These are phyloP conservation scores for Chloroceryle aenea DNA, from an alignment of 2,113 vertebrate species.

Conservation along the genomic window DNA sequence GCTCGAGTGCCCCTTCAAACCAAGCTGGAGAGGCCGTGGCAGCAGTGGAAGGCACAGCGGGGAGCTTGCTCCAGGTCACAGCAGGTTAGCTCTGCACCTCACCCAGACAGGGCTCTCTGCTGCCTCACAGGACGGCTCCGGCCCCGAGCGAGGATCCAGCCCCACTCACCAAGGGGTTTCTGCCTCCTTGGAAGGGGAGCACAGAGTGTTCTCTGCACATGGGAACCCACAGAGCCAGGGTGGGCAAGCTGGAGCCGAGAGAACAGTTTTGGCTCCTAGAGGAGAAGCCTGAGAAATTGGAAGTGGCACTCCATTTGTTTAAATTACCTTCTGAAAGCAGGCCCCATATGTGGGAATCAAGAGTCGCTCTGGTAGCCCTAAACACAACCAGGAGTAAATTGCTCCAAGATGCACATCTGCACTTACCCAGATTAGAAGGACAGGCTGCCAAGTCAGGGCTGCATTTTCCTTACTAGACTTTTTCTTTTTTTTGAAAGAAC, in stretches of 20 bases:
- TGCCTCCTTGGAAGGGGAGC: neutral
- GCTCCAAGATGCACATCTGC: constrained; percentile 66
- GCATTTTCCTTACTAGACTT: neutral
- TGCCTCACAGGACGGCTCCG: too few relatives aligned
- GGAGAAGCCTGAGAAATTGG: constrained; percentile 48
- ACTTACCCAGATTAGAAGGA: constrained; percentile 18
- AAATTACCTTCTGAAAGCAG: constrained; percentile 53
- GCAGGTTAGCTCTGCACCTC: too few relatives aligned
- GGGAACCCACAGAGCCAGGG: constrained; percentile 4
- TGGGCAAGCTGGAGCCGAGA: constrained; percentile 44
- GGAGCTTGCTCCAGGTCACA: too few relatives aligned
- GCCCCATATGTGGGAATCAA: constrained; percentile 37
- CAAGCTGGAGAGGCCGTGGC: too few relatives aligned
- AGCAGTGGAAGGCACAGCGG: too few relatives aligned
- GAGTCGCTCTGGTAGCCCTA: constrained; percentile 29
- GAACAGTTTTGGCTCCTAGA: constrained; percentile 24
- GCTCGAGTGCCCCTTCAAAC: too few relatives aligned
- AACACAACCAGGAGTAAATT: constrained; percentile 53
- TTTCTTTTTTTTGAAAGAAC: neutral
- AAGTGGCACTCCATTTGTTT: constrained; percentile 56
- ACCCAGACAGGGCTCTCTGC: neutral
- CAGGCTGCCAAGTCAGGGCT: constrained; percentile 17
- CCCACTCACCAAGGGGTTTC: neutral
- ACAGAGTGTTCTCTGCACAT: neutral
- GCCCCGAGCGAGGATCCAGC: neutral